Percentiles rank a stretch among this genome's conserved stretches.
These are phyloP conservation scores for Merodon equestris DNA, from an alignment of 2,888 invertebrate genomes.

Conservation along the genomic window DNA sequence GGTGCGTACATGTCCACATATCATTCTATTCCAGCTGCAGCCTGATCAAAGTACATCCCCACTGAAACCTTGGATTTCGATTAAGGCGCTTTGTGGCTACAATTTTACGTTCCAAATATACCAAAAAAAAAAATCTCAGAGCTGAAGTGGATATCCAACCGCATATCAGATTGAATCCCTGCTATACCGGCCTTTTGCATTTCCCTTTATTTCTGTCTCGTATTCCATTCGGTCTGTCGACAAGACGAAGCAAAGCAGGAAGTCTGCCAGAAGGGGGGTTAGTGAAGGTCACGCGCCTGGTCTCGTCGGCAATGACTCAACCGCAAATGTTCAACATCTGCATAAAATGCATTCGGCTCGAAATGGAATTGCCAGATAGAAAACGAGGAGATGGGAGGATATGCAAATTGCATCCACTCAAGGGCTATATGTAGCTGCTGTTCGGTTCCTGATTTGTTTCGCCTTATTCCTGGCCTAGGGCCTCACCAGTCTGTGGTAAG, in stretches of 20 bases:
- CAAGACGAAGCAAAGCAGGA: too few relatives aligned
- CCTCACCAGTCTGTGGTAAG: neutral
- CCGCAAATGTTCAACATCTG: constrained; percentile 20
- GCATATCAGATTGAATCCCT: constrained; percentile 14
- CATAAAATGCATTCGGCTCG: neutral
- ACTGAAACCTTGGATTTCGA: constrained; percentile 5
- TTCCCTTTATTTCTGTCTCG: neutral
- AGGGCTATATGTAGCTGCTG: too few relatives aligned
- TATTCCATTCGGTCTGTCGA: too few relatives aligned
- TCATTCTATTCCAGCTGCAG: neutral
- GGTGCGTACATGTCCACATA: neutral
- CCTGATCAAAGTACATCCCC: neutral
- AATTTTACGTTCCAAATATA: neutral
- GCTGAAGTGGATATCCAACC: constrained; percentile 4
- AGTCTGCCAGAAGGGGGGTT: too few relatives aligned
- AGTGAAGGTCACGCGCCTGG: neutral
- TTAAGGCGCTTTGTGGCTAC: constrained; percentile 10
- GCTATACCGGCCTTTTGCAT: neutral
- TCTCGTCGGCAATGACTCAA: neutral
- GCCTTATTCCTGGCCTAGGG: too few relatives aligned
- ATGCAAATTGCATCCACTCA: neutral
- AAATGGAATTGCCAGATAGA: neutral
- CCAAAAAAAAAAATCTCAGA: neutral
- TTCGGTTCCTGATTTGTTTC: too few relatives aligned
- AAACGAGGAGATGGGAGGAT: too few relatives aligned